A percentile compares a stretch with the other conserved stretches of the same genome.
These are phyloP conservation scores for Herpetotheres cachinnans DNA, from an alignment of 2,113 vertebrate species.

Conservation along the genomic window DNA sequence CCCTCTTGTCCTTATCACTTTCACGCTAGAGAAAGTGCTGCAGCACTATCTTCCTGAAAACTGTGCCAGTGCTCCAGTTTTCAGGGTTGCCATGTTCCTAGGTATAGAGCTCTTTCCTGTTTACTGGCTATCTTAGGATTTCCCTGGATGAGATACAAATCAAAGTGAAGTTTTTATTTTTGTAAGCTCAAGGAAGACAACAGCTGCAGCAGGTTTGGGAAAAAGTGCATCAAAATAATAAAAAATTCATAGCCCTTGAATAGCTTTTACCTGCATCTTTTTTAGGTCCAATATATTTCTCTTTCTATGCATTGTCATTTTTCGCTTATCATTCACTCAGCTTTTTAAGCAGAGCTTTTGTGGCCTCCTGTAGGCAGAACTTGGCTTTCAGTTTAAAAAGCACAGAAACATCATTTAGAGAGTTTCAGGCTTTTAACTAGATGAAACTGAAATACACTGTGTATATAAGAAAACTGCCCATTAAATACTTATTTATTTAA, in stretches of 20 bases:
- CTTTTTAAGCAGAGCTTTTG: neutral
- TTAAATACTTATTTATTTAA: neutral
- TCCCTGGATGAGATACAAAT: neutral
- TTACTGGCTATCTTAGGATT: neutral
- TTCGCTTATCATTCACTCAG: neutral
- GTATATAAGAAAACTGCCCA: neutral
- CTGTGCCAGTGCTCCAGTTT: neutral
- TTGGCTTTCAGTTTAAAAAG: neutral
- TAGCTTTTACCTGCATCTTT: neutral
- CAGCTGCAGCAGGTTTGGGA: neutral
- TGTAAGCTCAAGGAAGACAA: neutral
- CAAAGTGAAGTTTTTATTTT: neutral
- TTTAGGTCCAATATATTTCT: neutral
- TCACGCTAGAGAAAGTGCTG: neutral
- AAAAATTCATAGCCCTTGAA: neutral
- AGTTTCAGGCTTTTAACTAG: neutral
- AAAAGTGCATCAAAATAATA: neutral
- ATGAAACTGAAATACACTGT: neutral
- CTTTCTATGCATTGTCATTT: neutral
- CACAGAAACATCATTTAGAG: neutral
- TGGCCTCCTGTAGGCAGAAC: neutral
- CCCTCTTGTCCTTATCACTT: neutral
- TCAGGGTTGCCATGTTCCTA: neutral
- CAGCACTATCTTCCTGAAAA: neutral
- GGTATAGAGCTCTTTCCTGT: neutral